Evolutionary conservation across 1,140 invertebrate species (phyloP), one percentile per base, ranked within the genome.

Genomic region (Scaptomyza hsui): DNA sequence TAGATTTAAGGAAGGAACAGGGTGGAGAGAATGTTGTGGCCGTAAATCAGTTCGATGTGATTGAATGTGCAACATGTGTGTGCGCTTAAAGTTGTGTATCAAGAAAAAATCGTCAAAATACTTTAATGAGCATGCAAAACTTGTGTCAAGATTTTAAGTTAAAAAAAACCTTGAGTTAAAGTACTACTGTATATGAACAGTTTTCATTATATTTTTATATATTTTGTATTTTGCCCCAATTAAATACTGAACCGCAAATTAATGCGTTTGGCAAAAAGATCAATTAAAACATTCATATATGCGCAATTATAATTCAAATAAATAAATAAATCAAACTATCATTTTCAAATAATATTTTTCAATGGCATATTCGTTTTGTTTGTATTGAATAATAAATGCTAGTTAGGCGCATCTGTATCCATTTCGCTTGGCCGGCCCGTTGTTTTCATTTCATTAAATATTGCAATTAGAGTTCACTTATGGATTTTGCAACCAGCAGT

Each of bases 381-480:
- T 29, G 9, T 7, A 37, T 16, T 45, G 9, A 9, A 19, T 55
- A 67, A 64, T 64, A 57, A 39, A 82, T 78, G 67, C 52, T 39
- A 64, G 65, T 75, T 85, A 72, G 78, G 53, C 57, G 51, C 61
- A 57, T 47, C 19, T 52, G 41, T 35, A 42, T 12, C 9, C 12
- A 65, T 52, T 69, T 15, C 16, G 61, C n/a, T 52, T 44, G 39
- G 37, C 62, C 69, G 85, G 37, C 62, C 69, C 83, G 72, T 79
- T 85, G 81, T 85, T 85, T 83, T 79, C 79, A 83, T 85, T 85
- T 83, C 80, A 83, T 83, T 83, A 85, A 85, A 74, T 72, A 37
- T 85, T 56, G 80, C 75, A 83, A 83, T 85, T 83, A 83, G 75
- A 85, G 71, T 79, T 79, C 78, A 85, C 79, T 85, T 85, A 85